Evolutionary conservation across 2,113 vertebrate species (phyloP).

Genomic region (Tricholaema leucomelas): DNA sequence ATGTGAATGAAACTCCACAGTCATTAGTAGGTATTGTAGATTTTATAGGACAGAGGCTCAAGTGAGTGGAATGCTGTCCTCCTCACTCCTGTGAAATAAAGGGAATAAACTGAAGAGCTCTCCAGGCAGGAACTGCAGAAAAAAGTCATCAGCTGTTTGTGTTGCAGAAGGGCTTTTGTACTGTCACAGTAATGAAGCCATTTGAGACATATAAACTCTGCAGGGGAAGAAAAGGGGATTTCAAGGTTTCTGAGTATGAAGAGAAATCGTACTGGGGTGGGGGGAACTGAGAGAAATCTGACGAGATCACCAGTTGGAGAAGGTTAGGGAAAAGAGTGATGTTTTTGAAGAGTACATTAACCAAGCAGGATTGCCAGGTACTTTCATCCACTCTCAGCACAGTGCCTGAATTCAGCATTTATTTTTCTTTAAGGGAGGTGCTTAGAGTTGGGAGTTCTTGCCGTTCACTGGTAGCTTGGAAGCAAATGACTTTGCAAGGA

Average conservation of each 20-base stretch:
- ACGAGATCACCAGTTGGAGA: not conserved
- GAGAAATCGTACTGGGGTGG: not conserved
- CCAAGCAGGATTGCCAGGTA: not conserved
- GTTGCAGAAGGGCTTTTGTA: conserved; percentile 28
- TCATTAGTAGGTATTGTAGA: not conserved
- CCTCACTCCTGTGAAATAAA: not conserved
- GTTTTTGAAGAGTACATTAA: not conserved
- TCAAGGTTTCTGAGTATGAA: conserved; percentile 6
- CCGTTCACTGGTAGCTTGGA: not conserved
- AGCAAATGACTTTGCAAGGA: conserved; percentile 32
- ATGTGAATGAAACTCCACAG: not conserved
- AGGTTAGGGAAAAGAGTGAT: not conserved
- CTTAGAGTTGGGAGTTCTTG: not conserved
- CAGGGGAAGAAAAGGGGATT: conserved; percentile 11
- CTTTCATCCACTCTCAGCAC: not conserved
- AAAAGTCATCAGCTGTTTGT: conserved; percentile 17
- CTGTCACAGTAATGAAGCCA: conserved; percentile 13
- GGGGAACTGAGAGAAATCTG: not conserved
- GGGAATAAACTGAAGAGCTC: conserved; percentile 16
- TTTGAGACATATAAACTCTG: conserved; percentile 3
- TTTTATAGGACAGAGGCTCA: conserved; percentile 14
- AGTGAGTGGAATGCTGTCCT: not conserved
- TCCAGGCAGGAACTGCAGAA: conserved; percentile 19
- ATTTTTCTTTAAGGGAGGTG: not conserved
- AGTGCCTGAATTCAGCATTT: not conserved